phyloP scores from a whole-genome alignment of 2,113 vertebrate species.

The Neofelis nebulosa region DNA sequence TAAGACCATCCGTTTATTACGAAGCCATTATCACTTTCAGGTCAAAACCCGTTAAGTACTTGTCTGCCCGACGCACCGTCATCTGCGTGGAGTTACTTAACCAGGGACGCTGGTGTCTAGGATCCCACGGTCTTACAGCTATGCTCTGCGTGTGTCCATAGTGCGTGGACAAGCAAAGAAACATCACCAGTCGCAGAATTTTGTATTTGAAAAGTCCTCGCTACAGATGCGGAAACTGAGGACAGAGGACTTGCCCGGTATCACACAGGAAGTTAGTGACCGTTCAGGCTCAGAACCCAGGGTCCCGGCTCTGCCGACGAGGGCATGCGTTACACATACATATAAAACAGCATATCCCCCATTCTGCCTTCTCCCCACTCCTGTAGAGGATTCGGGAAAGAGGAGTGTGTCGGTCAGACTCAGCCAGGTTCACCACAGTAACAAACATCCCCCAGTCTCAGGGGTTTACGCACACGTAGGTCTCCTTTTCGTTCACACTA shows the following conservation, averaged over 20 bases:
- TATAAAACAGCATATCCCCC: rapidly evolving
- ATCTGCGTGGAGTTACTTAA: rapidly evolving
- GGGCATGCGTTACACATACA: rapidly evolving
- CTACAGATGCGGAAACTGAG: not conserved
- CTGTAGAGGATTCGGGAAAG: not conserved
- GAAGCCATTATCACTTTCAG: not conserved
- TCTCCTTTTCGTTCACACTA: too few relatives aligned
- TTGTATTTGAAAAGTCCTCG: not conserved
- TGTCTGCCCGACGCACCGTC: rapidly evolving
- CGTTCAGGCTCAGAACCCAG: too few relatives aligned
- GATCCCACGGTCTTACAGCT: rapidly evolving
- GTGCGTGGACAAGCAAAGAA: not conserved
- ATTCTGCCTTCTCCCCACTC: not conserved
- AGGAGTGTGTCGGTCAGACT: not conserved
- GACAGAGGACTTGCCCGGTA: not conserved
- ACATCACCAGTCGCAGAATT: rapidly evolving
- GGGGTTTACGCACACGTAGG: too few relatives aligned
- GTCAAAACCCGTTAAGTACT: not conserved
- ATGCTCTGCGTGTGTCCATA: rapidly evolving
- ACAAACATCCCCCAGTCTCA: not conserved
- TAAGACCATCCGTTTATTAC: not conserved
- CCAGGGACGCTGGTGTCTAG: not conserved
- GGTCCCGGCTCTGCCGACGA: not conserved
- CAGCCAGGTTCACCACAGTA: not conserved
- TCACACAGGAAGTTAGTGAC: not conserved